Conservation (phyloP, 2,797 vertebrate species). For the Mus caroli region DNA sequence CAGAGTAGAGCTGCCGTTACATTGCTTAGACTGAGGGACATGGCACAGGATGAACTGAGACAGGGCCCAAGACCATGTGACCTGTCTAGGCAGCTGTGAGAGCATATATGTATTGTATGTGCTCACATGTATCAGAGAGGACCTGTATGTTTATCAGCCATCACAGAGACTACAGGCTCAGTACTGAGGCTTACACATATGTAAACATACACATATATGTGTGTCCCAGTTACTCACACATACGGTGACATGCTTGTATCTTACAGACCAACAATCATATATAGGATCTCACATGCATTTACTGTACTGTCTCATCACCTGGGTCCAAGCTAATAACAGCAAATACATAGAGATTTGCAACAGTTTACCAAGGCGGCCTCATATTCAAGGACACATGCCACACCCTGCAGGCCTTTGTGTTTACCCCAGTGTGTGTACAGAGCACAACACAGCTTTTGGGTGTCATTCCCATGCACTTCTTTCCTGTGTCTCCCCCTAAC, state of each 20-base stretch:
- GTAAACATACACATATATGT: not conserved
- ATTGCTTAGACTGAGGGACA: fast-evolving
- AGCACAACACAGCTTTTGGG: too few relatives aligned
- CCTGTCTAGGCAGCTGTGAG: not conserved
- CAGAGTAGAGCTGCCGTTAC: not conserved
- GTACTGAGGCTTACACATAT: not conserved
- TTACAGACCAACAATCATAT: not conserved
- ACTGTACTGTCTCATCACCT: not conserved
- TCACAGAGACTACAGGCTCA: not conserved
- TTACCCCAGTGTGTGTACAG: not conserved
- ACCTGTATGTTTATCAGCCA: not conserved
- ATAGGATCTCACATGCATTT: not conserved
- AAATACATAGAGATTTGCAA: not conserved
- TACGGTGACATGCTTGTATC: not conserved
- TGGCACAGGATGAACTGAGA: not conserved
- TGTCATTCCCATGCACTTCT: not conserved
- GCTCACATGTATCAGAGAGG: not conserved
- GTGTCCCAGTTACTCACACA: not conserved
- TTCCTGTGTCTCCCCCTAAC: not conserved
- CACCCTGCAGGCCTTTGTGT: not conserved
- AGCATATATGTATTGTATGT: fast-evolving
- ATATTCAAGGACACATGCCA: not conserved
- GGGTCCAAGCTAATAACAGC: not conserved
- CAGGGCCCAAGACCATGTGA: not conserved
- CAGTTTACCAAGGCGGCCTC: not conserved